Base-by-base conservation (phyloP, 2,113 vertebrate species). In the Callipepla squamata region DNA sequence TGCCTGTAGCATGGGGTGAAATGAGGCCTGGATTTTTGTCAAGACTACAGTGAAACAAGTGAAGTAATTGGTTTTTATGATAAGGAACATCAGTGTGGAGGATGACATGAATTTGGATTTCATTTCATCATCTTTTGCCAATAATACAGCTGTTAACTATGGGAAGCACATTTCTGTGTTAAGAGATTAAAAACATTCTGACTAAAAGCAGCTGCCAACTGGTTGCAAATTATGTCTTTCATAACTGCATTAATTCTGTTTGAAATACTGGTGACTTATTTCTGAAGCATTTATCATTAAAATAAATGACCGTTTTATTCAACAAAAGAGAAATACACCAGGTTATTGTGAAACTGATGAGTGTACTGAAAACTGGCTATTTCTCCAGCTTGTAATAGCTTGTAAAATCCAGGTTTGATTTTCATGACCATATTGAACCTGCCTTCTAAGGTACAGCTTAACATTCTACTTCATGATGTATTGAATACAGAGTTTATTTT, bases 131-230 rank as follows among this genome's bases (percentile, higher is more conserved):
- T 68, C 66, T 53, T 93, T 94, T 84, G 80, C 80, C 86, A 94
- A 42, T 86, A 87, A 80, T 72, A 66, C 18, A 89, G 92, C 69
- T 6, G 0, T 73, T 92, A 84, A 95, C 65, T 48, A 86, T 73
- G 66, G 66, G 77, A 96, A 96, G 80, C 62, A 80, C 65, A 83
- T 93, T 95, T 83, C 61, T 78, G 14, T 40, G 61, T 20, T 95
- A 73, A 55, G 65, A 96, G 85, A 92, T 90, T 93, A 88, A 96
- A 94, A 96, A 65, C 57, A 81, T 73, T 81, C 53, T 79, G 92
- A 94, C 34, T 21, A 92, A 94, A 93, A 87, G 23, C 92, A 93
- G 48, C 94, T 84, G 89, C 48, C 83, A 81, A 26, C 4, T 26
- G 72, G 32, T 93, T 89, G 61, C 80, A 93, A 86, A 90, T 92